phyloP scores from a whole-genome alignment of 2,888 invertebrate species.

The Andrena praecox region DNA sequence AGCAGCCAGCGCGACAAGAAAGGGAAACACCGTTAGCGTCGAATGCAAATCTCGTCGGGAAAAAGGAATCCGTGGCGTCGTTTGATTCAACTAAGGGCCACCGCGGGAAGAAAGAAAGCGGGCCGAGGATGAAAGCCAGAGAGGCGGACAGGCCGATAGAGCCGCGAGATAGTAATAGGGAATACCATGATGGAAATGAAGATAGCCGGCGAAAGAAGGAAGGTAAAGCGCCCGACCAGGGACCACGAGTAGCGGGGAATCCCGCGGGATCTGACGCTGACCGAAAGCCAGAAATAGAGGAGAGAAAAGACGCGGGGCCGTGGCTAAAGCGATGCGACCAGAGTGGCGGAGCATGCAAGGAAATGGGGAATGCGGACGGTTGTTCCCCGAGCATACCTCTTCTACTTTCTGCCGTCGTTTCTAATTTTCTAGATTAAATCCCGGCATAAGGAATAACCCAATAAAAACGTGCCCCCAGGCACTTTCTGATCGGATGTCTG shows the following conservation, averaged over 20 bases:
- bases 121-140: slow-evolving; percentile 29
- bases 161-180: slow-evolving; percentile 45
- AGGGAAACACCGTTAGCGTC: slow-evolving; percentile 52
- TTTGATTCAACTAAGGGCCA: slow-evolving; percentile 28
- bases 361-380: slow-evolving; percentile 53
- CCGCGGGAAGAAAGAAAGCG: slow-evolving; percentile 18
- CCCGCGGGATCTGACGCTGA: slow-evolving; percentile 73
- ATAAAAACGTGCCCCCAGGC: background rate
- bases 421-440: slow-evolving; percentile 48
- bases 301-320: slow-evolving; percentile 46
- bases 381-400: slow-evolving; percentile 30
- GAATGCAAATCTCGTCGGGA: slow-evolving; percentile 42
- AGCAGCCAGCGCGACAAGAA: slow-evolving; percentile 6
- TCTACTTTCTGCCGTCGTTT: slow-evolving; percentile 34
- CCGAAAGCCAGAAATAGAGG: slow-evolving; percentile 68
- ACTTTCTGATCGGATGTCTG: background rate
- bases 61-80: slow-evolving; percentile 42
- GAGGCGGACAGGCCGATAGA: slow-evolving; percentile 40
- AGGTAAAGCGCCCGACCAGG: slow-evolving; percentile 46
- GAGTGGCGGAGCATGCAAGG: slow-evolving; percentile 44
- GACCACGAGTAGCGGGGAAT: slow-evolving; percentile 46
- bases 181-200: slow-evolving; percentile 61
- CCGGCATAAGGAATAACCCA: slow-evolving; percentile 1
- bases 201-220: slow-evolving; percentile 49
- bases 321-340: slow-evolving; percentile 54